Evolutionary conservation across 2,797 vertebrate genomes (phyloP).

Genomic region (Monodelphis domestica): DNA sequence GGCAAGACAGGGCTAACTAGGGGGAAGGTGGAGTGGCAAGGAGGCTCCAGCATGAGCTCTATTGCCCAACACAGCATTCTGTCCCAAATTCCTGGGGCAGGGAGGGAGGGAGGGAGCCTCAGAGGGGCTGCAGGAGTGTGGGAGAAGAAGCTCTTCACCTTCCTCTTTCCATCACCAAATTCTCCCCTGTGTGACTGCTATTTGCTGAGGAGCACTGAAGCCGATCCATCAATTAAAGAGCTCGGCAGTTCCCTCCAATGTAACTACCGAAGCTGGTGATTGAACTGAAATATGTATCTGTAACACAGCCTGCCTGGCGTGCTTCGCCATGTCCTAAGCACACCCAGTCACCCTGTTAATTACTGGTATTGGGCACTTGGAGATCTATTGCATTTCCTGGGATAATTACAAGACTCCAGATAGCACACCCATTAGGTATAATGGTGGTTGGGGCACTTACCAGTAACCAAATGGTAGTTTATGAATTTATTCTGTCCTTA

Average conservation of each 20-base stretch:
- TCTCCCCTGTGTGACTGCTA: background rate
- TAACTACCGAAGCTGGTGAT: constrained; percentile 12
- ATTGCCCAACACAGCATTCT: background rate
- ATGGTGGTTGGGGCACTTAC: background rate
- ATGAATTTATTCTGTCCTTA: constrained; percentile 16
- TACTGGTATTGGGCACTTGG: background rate
- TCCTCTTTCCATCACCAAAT: constrained; percentile 16
- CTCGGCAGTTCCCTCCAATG: background rate
- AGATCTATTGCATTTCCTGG: background rate
- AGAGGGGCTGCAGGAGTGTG: background rate
- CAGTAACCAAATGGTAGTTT: constrained; percentile 20
- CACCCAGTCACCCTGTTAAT: constrained; percentile 32
- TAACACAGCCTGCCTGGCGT: background rate
- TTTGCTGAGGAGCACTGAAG: background rate
- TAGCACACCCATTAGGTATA: rapidly evolving
- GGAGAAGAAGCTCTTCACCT: constrained; percentile 39
- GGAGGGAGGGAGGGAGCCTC: background rate
- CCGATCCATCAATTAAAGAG: background rate
- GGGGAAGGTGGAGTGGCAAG: background rate
- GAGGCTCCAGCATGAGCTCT: background rate
- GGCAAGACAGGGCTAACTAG: background rate
- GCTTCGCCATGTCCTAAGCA: background rate
- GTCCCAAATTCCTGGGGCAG: background rate
- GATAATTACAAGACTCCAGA: background rate
- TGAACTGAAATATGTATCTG: constrained; percentile 36